Evolutionary conservation across 2,113 vertebrate species (phyloP), one percentile per base, ranked within the genome.

Genomic region (Brevimyrus niger): DNA sequence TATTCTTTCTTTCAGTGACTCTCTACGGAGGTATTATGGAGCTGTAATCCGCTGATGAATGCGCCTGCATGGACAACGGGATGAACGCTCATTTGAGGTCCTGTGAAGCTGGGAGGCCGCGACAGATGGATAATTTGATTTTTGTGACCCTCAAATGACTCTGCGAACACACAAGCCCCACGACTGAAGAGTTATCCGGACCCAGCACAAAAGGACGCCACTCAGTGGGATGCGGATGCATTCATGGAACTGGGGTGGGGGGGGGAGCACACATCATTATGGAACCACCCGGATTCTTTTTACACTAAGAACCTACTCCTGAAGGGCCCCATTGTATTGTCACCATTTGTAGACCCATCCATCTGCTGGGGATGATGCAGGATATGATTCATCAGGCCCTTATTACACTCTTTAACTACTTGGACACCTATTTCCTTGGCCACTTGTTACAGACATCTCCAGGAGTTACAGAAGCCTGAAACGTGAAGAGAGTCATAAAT

Each of bases 91-190:
- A 17, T 53, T 10, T 38, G 85, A 53, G 85, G 85, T 87, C 31
- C 50, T 1, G 15, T 1, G 17, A 38, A 53, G 85, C 23, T 23
- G 31, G 50, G 31, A 53, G 85, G 27, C 50, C n/a, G 17, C 27
- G 31, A 35, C 85, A 87, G 48, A 55, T 38, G 85, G 85, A 53
- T 53, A 53, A 53, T 87, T 35, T 87, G 44, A 87, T 87, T 87
- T 53, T 21, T 87, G 50, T 31, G 50, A 13, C 47, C 85, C 85
- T 87, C 48, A 35, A 31, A 87, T 87, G 85, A 38, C 50, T 87
- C 17, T 53, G 27, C 38, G 50, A 87, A 53, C n/a, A 53, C 44
- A 53, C 27, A 8, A 53, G 31, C 85, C 85, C 85, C 15, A 47
- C 5, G 17, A 47, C 85, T 53, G 47, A 27, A 87, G 50, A 50